Percentiles rank a stretch among this genome's conserved stretches.
phyloP scores from a whole-genome alignment of 2,113 vertebrate species.

The Taxidea taxus region DNA sequence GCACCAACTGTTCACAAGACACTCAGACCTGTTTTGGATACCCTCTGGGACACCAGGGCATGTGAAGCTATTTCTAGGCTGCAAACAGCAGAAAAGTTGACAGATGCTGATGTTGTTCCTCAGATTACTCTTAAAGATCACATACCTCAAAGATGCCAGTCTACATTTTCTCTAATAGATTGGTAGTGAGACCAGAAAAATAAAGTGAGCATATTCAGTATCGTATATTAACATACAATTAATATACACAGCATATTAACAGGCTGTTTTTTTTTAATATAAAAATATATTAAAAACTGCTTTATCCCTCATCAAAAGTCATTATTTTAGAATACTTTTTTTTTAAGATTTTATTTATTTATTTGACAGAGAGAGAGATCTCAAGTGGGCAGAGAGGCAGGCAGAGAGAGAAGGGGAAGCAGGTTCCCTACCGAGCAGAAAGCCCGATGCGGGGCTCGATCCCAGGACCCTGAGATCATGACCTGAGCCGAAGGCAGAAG shows the following conservation, averaged over 20 bases:
- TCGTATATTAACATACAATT: not conserved
- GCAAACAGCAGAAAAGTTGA: not conserved
- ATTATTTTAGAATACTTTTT: not conserved
- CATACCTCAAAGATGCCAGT: not conserved
- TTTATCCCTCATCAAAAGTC: not conserved
- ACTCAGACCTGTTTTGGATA: not conserved
- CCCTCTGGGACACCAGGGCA: not conserved
- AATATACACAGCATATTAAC: too few relatives aligned
- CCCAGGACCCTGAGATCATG: too few relatives aligned
- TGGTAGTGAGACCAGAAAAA: not conserved
- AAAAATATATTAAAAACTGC: not conserved
- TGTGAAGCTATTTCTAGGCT: not conserved
- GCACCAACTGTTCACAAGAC: conserved; percentile 17
- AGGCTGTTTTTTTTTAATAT: not conserved
- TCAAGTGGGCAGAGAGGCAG: too few relatives aligned
- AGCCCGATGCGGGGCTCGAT: too few relatives aligned
- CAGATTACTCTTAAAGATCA: not conserved
- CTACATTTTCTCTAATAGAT: not conserved
- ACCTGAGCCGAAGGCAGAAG: too few relatives aligned
- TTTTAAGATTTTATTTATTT: too few relatives aligned
- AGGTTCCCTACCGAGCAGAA: too few relatives aligned
- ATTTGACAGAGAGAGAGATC: too few relatives aligned
- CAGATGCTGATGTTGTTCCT: conserved; percentile 22
- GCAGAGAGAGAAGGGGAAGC: too few relatives aligned
- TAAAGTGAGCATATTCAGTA: not conserved